Evolutionary conservation across 2,113 vertebrate species (phyloP), one percentile per base, ranked within the genome.

Genomic region (Elaphurus davidianus): DNA sequence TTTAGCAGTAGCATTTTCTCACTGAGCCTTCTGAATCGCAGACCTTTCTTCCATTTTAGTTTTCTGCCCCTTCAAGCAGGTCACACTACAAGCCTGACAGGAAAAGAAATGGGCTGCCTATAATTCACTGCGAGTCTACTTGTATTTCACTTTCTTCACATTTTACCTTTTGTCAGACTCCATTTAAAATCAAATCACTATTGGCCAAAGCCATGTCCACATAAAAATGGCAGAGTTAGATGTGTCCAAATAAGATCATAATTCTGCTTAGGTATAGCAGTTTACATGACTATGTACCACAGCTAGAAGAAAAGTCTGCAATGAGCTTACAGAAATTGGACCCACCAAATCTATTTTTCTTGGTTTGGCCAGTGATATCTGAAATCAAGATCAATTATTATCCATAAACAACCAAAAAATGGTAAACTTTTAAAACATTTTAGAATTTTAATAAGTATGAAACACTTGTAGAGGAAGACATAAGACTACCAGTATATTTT

Each of bases 21-120:
- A 71, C 84, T 4, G 40, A 96, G 91, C 88, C 40, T 95, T 94
- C 62, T 89, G 82, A 76, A 47, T 95, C 55, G 57, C 81, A 94
- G 92, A 87, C 45, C 45, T 97, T 97, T 97, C 88, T 96, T 94
- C 43, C 89, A 47, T 86, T 94, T 97, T 43, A 90, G 88, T 96
- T 98, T 97, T 94, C 92, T 97, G 76, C 59, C 67, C 97, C 71
- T 90, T 87, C 67, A 94, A 95, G 57, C 95, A 97, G 91, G 88
- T 94, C 92, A 97, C 84, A 95, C 11, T 50, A 50, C 8, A 85
- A 30, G 40, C 15, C 71, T 96, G 96, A 95, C 91, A 95, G 93
- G 86, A 82, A 95, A 93, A 97, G 59, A 93, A 97, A 94, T 89
- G 71, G 13, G 12, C 28, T 83, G 7, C 83, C 36, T 97, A 83